Conservation (phyloP, 2,113 vertebrate genomes). For the Otolemur garnettii region DNA sequence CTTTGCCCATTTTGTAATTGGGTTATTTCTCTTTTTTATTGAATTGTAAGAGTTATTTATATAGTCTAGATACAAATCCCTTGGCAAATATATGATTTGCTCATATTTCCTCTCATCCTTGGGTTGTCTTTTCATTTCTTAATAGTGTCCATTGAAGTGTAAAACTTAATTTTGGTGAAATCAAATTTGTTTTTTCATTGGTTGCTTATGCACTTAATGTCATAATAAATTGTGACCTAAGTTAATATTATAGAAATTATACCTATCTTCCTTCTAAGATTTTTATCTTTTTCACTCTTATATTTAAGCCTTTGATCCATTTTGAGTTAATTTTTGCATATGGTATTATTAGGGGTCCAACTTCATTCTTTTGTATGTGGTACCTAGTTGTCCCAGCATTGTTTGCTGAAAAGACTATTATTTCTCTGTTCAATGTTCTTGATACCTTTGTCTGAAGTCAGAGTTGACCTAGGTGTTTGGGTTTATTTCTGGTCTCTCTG, state of each 20-base stretch:
- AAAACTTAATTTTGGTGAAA: conserved; percentile 19
- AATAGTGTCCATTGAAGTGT: background rate
- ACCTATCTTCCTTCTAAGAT: background rate
- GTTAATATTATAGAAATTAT: background rate
- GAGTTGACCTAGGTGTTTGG: background rate
- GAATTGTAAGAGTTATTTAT: background rate
- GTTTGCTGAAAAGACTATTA: conserved; percentile 25
- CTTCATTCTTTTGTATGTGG: background rate
- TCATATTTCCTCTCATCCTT: background rate
- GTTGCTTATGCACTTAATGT: background rate
- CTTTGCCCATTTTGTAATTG: conserved; percentile 36
- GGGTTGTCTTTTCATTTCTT: conserved; percentile 9
- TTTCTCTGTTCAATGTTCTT: conserved; percentile 20
- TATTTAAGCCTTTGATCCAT: conserved; percentile 10
- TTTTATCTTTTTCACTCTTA: conserved; percentile 31
- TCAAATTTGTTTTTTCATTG: background rate
- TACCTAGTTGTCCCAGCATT: background rate
- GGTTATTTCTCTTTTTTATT: background rate
- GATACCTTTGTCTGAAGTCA: background rate
- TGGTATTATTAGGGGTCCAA: background rate
- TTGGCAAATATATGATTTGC: conserved; percentile 3
- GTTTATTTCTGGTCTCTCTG: background rate
- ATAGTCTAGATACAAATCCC: conserved; percentile 3
- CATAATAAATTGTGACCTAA: background rate
- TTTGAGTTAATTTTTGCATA: conserved; percentile 36